phyloP scores from a whole-genome alignment of 2,888 invertebrate species.

The Apamea sordens region DNA sequence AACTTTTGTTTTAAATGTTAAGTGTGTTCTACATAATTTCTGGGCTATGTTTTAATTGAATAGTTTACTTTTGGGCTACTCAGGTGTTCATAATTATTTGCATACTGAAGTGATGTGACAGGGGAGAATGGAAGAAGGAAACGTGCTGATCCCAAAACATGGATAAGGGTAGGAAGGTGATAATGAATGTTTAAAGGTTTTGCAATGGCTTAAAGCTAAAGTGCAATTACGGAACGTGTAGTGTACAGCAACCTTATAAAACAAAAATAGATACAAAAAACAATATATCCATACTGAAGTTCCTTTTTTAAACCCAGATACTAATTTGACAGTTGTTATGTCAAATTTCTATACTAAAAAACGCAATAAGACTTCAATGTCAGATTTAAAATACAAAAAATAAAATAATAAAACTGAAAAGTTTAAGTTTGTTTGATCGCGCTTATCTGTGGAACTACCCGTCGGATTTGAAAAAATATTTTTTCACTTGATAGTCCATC shows the following conservation, averaged over 20 bases:
- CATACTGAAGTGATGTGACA: neutral
- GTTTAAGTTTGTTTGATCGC: neutral
- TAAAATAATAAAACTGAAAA: too few species aligned
- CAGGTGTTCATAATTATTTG: neutral
- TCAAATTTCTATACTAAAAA: too few species aligned
- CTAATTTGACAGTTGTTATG: too few species aligned
- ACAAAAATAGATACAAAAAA: too few species aligned
- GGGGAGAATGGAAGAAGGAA: neutral
- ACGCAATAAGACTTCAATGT: too few species aligned
- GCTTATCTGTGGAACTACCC: neutral
- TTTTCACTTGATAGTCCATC: too few species aligned
- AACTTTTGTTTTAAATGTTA: slow-evolving; percentile 60
- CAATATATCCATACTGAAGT: too few species aligned
- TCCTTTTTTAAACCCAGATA: too few species aligned
- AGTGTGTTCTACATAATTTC: slow-evolving; percentile 43
- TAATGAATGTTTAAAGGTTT: neutral
- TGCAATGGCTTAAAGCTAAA: neutral
- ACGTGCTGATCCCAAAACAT: neutral
- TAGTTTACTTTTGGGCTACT: slow-evolving; percentile 24
- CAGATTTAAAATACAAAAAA: too few species aligned
- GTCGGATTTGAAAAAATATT: neutral
- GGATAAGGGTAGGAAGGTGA: neutral
- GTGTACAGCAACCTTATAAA: too few species aligned
- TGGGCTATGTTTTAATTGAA: slow-evolving; percentile 25
- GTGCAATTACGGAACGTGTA: neutral